These are phyloP conservation scores for Benthosema pterotum DNA, from an alignment of 2,797 vertebrate species.

Conservation along the genomic window DNA sequence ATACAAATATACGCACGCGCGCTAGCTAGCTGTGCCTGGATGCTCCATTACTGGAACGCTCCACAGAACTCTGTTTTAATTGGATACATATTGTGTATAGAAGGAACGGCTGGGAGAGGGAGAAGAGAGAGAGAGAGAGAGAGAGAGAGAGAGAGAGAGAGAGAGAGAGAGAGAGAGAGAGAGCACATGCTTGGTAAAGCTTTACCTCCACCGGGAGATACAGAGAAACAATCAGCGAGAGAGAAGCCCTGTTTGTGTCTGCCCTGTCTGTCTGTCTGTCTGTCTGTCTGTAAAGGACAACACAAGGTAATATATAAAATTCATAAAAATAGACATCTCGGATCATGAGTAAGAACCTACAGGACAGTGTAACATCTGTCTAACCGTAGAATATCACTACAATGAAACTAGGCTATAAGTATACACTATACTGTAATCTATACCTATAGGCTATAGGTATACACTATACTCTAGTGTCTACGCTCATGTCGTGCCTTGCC, in stretches of 20 bases:
- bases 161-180: conserved; percentile 22
- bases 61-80: conserved; percentile 52
- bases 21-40: conserved; percentile 12
- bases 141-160: not conserved
- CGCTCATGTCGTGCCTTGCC: too few relatives aligned
- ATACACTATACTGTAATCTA: too few relatives aligned
- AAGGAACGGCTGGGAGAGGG: conserved; percentile 4
- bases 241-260: conserved; percentile 6
- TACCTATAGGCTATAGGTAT: too few relatives aligned
- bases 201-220: conserved; percentile 7
- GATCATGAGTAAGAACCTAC: too few relatives aligned
- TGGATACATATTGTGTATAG: conserved; percentile 43
- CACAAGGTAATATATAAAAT: too few relatives aligned
- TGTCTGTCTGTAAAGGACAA: too few relatives aligned
- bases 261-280: conserved; percentile 21
- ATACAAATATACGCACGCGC: conserved; percentile 31
- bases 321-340: too few relatives aligned
- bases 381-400: too few relatives aligned
- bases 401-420: too few relatives aligned
- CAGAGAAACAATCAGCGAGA: not conserved
- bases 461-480: too few relatives aligned
- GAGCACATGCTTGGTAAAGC: conserved; percentile 37
- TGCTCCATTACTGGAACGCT: conserved; percentile 31
- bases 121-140: conserved; percentile 3
- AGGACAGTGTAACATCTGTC: too few relatives aligned